Percentiles rank a stretch among this genome's conserved stretches.
Evolutionary conservation across 2,797 vertebrate genomes (phyloP).

Genomic region (Intellagama lesueurii): DNA sequence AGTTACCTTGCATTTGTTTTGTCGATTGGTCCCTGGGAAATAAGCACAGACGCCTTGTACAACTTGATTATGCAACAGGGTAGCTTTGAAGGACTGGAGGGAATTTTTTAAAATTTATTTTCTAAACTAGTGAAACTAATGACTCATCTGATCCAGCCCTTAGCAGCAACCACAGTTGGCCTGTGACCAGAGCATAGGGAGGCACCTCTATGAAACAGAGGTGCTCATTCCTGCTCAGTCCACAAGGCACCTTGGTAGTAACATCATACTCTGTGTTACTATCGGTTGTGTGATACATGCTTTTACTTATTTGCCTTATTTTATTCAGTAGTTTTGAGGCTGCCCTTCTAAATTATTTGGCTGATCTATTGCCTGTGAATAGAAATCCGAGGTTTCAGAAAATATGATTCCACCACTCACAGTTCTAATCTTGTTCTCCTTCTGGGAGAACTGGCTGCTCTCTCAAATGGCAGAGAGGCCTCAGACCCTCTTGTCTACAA

Average conservation of each 20-base stretch:
- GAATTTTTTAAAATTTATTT: no score
- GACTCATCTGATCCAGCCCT: no score
- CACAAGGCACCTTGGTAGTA: background rate
- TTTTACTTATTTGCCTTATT: background rate
- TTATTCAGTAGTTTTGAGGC: background rate
- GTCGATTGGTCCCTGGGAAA: no score
- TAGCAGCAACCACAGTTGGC: no score
- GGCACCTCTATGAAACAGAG: no score
- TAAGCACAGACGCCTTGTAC: no score
- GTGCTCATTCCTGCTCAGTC: no score
- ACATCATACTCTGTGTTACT: background rate
- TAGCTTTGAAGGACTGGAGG: no score
- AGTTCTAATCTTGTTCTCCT: background rate
- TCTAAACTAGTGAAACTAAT: no score
- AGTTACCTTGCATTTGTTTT: no score
- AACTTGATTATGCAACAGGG: no score
- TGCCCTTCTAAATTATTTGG: background rate
- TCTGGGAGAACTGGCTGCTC: background rate
- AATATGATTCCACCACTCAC: background rate
- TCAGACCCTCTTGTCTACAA: background rate
- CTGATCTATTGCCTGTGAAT: background rate
- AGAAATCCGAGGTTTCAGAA: background rate
- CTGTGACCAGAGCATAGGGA: no score
- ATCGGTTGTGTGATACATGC: background rate
- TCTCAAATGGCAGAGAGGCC: background rate